These are phyloP conservation scores for Spinus olivaceus DNA, from an alignment of 2,797 vertebrate genomes.

Conservation along the genomic window DNA sequence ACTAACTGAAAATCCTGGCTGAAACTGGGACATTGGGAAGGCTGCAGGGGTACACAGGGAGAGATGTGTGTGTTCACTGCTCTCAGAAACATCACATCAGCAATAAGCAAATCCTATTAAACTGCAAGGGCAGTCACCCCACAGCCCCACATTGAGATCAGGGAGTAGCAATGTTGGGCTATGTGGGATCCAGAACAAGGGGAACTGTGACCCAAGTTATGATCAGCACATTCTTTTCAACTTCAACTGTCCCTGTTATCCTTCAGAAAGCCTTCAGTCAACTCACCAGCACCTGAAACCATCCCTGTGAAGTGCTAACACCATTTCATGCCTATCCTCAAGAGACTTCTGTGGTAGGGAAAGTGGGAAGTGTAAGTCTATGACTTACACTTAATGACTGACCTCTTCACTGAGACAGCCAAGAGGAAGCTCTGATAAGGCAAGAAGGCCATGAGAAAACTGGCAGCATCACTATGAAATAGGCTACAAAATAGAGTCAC, in stretches of 20 bases:
- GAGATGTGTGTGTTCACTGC: background rate
- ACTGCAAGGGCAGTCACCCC: background rate
- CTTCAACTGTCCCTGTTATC: background rate
- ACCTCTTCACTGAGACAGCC: background rate
- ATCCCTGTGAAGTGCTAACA: background rate
- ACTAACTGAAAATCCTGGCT: background rate
- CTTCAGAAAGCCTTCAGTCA: background rate
- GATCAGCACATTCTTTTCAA: background rate
- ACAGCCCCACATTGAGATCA: background rate
- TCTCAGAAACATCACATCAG: background rate
- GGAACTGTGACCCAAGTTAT: background rate
- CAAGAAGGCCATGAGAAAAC: background rate
- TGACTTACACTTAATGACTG: background rate
- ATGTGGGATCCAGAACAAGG: background rate
- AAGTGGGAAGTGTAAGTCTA: background rate
- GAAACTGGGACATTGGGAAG: background rate
- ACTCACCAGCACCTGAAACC: background rate
- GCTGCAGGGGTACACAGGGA: background rate
- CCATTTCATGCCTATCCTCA: background rate
- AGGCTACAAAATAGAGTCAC: background rate
- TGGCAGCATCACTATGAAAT: background rate
- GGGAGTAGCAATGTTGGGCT: background rate
- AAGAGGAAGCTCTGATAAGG: background rate
- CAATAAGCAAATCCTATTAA: background rate
- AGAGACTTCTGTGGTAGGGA: background rate